phyloP scores from a whole-genome alignment of 1,140 invertebrate genomes.

The Eciton burchellii region DNA sequence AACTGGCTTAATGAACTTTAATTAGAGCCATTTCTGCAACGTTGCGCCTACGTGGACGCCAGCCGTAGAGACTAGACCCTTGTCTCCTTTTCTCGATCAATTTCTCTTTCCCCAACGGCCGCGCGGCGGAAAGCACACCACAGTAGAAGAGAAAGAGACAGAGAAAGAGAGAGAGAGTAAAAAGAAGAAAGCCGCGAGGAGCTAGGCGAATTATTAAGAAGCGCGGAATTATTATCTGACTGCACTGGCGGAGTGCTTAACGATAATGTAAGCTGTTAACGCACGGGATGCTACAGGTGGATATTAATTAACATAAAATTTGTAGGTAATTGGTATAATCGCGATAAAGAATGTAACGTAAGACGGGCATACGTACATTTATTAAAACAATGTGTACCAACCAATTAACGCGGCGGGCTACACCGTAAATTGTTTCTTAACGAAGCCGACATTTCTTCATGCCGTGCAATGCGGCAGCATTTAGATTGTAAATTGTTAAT shows the following conservation, averaged over 20 bases:
- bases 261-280: background rate
- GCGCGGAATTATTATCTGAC: background rate
- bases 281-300: background rate
- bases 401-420: slow-evolving; percentile 15
- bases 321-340: slow-evolving; percentile 18
- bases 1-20: slow-evolving; percentile 78
- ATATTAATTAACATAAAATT: slow-evolving; percentile 19
- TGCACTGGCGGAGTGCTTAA: background rate
- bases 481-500: slow-evolving; percentile 20
- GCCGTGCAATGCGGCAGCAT: background rate
- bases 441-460: slow-evolving; percentile 35
- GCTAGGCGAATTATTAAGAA: slow-evolving; percentile 7
- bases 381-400: slow-evolving; percentile 29
- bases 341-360: background rate
- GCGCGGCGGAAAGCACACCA: background rate
- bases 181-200: background rate
- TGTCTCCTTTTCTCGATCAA: slow-evolving; percentile 30
- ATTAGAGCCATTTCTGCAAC: slow-evolving; percentile 74
- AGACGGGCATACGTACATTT: background rate
- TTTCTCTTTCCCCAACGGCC: background rate
- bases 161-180: too few species aligned
- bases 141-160: too few species aligned
- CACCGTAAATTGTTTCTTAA: slow-evolving; percentile 3
- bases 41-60: slow-evolving; percentile 39
- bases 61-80: too few species aligned